Evolutionary conservation across 2,113 vertebrate species (phyloP), one percentile per base, ranked within the genome.

Genomic region (Sceloporus tristichus): DNA sequence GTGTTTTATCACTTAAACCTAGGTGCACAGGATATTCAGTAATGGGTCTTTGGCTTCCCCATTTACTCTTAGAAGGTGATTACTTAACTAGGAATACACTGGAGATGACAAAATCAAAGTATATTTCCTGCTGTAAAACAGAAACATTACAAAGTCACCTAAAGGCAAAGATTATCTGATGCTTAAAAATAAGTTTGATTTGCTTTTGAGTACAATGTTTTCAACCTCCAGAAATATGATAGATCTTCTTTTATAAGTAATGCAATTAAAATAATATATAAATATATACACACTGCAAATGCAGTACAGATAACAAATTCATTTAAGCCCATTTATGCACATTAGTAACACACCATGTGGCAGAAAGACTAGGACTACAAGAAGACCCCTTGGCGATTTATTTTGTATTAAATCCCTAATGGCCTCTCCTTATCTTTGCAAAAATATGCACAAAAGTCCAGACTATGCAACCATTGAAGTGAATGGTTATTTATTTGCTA

Each of bases 231-330:
- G 98, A 98, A 98, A 97, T 97, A 98, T 97, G 96, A 97, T 97
- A 98, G 96, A 98, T 98, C 97, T 96, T 98, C 98, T 98, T 98
- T 99, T 99, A 98, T 98, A 98, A 98, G 98, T 98, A 97, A 98
- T 98, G 98, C 98, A 99, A 99, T 99, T 99, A 99, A 99, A 98
- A 99, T 98, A 98, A 99, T 99, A 98, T 98, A 99, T 99, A 99
- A 99, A 99, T 99, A 99, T 99, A 99, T 99, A 99, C 98, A 99
- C 98, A 99, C 96, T 98, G 98, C 98, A 99, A 99, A 99, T 99
- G 98, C 96, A 98, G 98, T 98, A 98, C 98, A 99, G 98, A 98
- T 98, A 98, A 98, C 98, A 97, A 97, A 98, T 99, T 99, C 98
- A 99, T 99, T 98, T 98, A 98, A 98, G 98, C 98, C 98, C 97